Base-by-base conservation (phyloP, 2,888 invertebrate genomes). In the Temnothorax rugatulus region DNA sequence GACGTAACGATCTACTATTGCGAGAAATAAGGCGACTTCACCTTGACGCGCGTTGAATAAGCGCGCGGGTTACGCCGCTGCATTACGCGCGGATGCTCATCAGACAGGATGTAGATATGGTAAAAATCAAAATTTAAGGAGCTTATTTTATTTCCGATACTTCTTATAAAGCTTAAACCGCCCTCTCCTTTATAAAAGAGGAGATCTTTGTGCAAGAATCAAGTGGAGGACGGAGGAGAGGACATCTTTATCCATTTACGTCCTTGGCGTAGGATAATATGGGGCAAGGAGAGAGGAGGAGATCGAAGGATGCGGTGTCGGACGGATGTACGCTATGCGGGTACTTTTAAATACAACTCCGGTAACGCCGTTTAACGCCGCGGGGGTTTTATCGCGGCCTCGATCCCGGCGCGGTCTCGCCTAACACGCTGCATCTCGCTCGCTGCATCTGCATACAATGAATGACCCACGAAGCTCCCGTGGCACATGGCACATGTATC, bases 371-470 rank as follows among this genome's bases (percentile, higher is more conserved):
- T 79, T 77, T 77, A 77, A 73, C 50, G 38, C 59, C 59, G 18
- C 75, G 75, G 21, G 15, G 21, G 25, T 38, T 71, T 81, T 73
- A 81, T 81, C 59, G 71, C 25, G 54, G 54, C 50, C 41, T 50
- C 44, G 18, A 63, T 47, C 74, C 71, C 79, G 54, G 15, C 41
- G 9, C 59, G 85, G 64, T 85, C 34, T 75, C 47, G 52, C 54
- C 52, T 76, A 68, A 25, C 50, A 21, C 7, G 38, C 77, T 18
- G 18, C 47, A 15, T 54, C 75, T 54, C 44, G 44, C 8, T 21
- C 63, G 25, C n/a, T 21, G 77, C 81, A 90, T 92, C 92, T 91
- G 91, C 92, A 91, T 91, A 91, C 91, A 91, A 91, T 91, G 91
- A 90, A 87, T 86, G 86, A 83, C 71, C 84, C 83, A 82, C 59